These are phyloP conservation scores for Conus ventricosus DNA, from an alignment of 1,140 invertebrate species.

Conservation along the genomic window DNA sequence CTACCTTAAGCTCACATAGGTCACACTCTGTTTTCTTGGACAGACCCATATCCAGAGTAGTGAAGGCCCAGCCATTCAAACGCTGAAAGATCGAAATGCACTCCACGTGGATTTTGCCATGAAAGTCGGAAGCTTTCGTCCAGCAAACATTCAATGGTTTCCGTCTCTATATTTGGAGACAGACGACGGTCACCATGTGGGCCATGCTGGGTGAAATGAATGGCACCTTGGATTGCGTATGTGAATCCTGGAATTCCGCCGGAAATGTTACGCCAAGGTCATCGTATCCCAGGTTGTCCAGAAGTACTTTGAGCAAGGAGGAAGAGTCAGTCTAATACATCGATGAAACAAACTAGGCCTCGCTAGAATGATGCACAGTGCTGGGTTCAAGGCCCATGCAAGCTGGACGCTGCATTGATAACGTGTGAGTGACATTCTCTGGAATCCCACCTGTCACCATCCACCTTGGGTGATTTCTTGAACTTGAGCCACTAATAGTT, in stretches of 20 bases:
- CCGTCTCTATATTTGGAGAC: neutral
- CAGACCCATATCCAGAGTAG: conserved; percentile 21
- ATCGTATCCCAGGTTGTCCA: conserved; percentile 15
- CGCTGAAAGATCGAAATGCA: neutral
- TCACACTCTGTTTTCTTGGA: too few relatives aligned
- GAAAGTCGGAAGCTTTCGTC: neutral
- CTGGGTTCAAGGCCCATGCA: neutral
- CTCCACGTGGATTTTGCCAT: neutral
- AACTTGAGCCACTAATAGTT: too few relatives aligned
- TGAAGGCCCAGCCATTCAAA: neutral
- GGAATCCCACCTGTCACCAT: too few relatives aligned
- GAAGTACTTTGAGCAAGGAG: neutral
- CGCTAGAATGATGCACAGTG: neutral
- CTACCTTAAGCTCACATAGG: too few relatives aligned
- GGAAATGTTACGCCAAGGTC: conserved; percentile 26
- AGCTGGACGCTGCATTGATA: neutral
- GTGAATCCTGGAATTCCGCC: conserved; percentile 20
- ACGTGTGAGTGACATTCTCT: too few relatives aligned
- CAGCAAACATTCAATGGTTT: neutral
- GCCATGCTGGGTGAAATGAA: neutral
- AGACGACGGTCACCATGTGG: neutral
- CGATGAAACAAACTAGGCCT: neutral
- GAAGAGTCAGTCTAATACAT: neutral
- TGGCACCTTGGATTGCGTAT: conserved; percentile 24
- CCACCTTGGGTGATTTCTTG: too few relatives aligned